Evolutionary conservation across 2,113 vertebrate species (phyloP).

Genomic region (Neotragus pygmaeus): DNA sequence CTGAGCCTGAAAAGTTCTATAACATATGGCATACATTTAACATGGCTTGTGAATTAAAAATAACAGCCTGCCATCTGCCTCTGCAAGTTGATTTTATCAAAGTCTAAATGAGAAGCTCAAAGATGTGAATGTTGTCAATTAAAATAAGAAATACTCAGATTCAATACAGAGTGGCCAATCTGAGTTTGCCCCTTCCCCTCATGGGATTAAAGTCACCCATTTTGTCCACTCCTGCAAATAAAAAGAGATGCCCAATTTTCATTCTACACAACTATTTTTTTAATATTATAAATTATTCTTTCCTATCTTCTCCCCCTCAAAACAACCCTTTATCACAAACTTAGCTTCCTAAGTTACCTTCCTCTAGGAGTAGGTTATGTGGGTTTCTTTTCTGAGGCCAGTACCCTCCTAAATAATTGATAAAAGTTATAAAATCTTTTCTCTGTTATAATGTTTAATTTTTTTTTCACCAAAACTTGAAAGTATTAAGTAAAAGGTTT

Average conservation of each 20-base stretch:
- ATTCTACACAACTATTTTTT: conserved; percentile 41
- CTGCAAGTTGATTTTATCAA: conserved; percentile 84
- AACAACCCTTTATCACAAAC: conserved; percentile 47
- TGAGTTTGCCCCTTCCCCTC: neutral
- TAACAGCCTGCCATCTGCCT: conserved; percentile 88
- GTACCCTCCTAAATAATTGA: conserved; percentile 35
- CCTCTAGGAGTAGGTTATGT: conserved; percentile 22
- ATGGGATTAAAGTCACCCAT: conserved; percentile 57
- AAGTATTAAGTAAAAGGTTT: neutral
- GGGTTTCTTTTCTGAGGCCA: conserved; percentile 33
- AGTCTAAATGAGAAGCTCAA: conserved; percentile 85
- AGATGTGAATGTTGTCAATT: conserved; percentile 86
- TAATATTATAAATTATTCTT: conserved; percentile 15
- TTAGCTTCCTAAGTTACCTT: conserved; percentile 40
- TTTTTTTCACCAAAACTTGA: neutral
- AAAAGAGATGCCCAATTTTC: conserved; percentile 34
- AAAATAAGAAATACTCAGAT: conserved; percentile 83
- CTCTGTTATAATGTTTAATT: neutral
- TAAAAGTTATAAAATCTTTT: neutral
- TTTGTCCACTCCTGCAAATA: neutral
- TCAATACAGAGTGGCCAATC: conserved; percentile 78
- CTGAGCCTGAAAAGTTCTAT: conserved; percentile 84
- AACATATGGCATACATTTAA: conserved; percentile 90
- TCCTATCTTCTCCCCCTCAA: neutral
- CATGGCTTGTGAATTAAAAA: conserved; percentile 89